phyloP scores from a whole-genome alignment of 2,888 invertebrate species.

The Ariolimax columbianus region DNA sequence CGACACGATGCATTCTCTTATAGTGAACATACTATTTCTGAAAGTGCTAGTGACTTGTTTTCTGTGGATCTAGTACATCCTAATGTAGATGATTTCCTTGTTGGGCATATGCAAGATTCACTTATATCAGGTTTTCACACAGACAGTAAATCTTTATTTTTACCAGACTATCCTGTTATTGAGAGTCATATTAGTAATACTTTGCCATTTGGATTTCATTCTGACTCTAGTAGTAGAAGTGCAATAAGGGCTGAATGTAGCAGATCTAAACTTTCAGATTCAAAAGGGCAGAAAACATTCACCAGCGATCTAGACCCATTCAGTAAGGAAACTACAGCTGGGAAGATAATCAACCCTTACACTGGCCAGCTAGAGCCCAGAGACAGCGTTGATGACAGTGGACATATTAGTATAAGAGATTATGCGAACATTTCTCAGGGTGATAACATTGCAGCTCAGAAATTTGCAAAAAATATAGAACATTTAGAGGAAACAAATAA shows the following conservation, averaged over 20 bases:
- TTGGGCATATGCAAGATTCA: conserved; percentile 7
- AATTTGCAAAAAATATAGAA: conserved; percentile 7
- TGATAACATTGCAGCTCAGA: conserved; percentile 26
- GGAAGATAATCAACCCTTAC: conserved; percentile 73
- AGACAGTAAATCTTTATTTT: conserved; percentile 16
- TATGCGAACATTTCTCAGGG: conserved; percentile 2
- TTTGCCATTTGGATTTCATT: conserved; percentile 2
- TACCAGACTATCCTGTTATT: neutral
- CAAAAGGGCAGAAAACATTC: conserved; percentile 18
- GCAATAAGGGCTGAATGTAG: conserved; percentile 18
- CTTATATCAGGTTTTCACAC: neutral
- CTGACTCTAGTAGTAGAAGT: conserved; percentile 14
- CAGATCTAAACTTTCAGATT: conserved; percentile 27
- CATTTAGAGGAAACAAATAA: conserved; percentile 24
- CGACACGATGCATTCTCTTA: neutral
- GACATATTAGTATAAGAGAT: conserved; percentile 55
- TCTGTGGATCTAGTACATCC: conserved; percentile 8
- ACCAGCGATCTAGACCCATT: conserved; percentile 44
- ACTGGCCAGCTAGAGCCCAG: conserved; percentile 73
- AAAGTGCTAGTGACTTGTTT: neutral
- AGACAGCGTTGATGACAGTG: conserved; percentile 66
- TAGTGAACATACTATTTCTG: neutral
- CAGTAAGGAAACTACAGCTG: conserved; percentile 61
- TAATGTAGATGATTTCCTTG: neutral
- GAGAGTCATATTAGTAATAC: neutral